Evolutionary conservation across 2,888 invertebrate species (phyloP), one percentile per base, ranked within the genome.

Genomic region (Aethes cnicana): DNA sequence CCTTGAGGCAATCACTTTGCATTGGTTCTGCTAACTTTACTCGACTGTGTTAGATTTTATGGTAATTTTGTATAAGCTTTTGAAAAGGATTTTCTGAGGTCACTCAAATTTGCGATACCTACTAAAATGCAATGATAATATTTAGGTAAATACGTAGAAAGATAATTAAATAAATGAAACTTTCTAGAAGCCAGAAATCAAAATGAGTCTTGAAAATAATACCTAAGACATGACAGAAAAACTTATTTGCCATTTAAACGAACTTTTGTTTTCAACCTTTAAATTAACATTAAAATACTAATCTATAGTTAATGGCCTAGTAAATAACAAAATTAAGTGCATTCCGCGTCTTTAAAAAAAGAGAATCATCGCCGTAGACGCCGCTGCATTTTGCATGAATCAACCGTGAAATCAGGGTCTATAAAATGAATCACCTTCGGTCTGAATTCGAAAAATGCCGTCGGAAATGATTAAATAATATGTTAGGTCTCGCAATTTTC

Each of bases 361-460:
- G 44, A 43, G 8, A 23, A 30, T 35, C 30, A 17, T 35, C 17
- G 28, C 39, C 39, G 42, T 52, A 57, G 58, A 50, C 56, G 1
- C 49, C 58, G 56, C 65, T 74, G 73, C 73, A 76, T 75, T 74
- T 69, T 76, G 62, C 47, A 57, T 75, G 77, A 77, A 47, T 77
- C 76, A 75, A 41, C 46, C 43, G 50, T 56, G 47, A 25, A 54
- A 44, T 47, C 56, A 46, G 41, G 58, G 54, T 47, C 47, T 56
- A 52, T 55, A 48, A 61, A 63, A 59, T 74, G 72, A 72, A 56
- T 75, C 76, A 75, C 54, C 25, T 20, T 14, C 11, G 25, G 37
- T 12, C 32, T 37, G 14, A 32, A 52, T 39, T 37, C 32, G 26
- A 52, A 46, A 33, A 52, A 52, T 52, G 52, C 39, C 39, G 39